phyloP scores from a whole-genome alignment of 2,888 invertebrate genomes.

The Drosophila falleni region DNA sequence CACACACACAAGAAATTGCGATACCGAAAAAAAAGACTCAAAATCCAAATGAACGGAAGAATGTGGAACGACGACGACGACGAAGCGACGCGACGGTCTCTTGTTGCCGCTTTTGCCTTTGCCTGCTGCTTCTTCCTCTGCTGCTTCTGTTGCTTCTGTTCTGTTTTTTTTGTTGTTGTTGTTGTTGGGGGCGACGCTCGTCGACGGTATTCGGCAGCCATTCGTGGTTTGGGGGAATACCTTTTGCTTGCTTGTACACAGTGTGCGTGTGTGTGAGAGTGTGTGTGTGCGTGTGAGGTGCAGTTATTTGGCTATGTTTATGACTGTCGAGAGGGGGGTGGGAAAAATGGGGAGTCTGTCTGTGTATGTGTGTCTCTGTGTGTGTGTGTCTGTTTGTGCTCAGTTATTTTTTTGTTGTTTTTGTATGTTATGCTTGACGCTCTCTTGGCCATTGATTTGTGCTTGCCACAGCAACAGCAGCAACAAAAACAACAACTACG shows the following conservation, averaged over 20 bases:
- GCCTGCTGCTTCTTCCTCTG: conserved; percentile 4
- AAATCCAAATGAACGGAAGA: conserved; percentile 63
- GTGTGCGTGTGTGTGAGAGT: conserved; percentile 20
- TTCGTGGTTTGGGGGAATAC: conserved; percentile 79
- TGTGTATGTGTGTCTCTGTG: conserved; percentile 20
- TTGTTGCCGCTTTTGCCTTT: conserved; percentile 16
- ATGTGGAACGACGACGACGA: conserved; percentile 71
- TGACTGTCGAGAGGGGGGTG: conserved; percentile 1
- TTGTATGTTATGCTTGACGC: conserved; percentile 43
- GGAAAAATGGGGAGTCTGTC: background rate
- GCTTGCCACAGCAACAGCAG: conserved; percentile 48
- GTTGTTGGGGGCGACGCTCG: conserved; percentile 61
- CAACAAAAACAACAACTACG: conserved; percentile 30
- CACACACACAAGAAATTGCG: conserved; percentile 59
- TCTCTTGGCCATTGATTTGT: conserved; percentile 71
- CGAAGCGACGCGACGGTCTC: conserved; percentile 28
- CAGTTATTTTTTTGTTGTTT: background rate
- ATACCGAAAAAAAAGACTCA: conserved; percentile 37
- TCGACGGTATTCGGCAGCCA: conserved; percentile 42
- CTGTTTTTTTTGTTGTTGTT: conserved; percentile 27
- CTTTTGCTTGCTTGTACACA: conserved; percentile 54
- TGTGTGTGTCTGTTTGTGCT: conserved; percentile 14
- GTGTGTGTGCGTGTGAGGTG: conserved; percentile 52
- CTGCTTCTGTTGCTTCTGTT: conserved; percentile 24
- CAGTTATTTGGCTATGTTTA: conserved; percentile 74